Evolutionary conservation across 1,140 invertebrate genomes (phyloP), one percentile per base, ranked within the genome.

Genomic region (Zaprionus inermis): DNA sequence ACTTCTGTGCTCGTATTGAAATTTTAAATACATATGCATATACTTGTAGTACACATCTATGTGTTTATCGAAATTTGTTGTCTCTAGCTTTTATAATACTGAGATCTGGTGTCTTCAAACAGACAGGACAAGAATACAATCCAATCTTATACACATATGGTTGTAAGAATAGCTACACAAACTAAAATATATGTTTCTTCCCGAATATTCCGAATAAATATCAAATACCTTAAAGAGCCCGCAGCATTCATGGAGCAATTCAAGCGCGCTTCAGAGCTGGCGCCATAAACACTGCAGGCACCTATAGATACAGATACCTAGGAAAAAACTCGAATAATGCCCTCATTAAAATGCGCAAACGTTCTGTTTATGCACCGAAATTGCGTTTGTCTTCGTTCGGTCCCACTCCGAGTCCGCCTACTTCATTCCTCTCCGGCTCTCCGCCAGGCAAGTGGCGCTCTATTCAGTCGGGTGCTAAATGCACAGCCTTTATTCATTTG

Each of bases 261-360:
- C 9, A 4, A 46, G 24, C 38, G 22, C 41, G 1, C 38, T 46
- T 11, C 58, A 46, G 24, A 46, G 14, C n/a, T 18, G n/a, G n/a
- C 41, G 28, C 41, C 24, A 60, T 60, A 60, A 60, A 60, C 58
- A 49, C 41, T 60, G 41, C 24, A 28, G 38, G 30, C 28, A 46
- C 16, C 58, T 20, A 60, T 49, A n/a, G n/a, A n/a, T n/a, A n/a
- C 58, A 49, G 41, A 60, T 54, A 24, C 44, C 44, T 49, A 49
- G 18, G 11, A 34, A 24, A 34, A 34, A 52, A 51, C 12, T 58
- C 9, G 30, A 55, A 55, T 73, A 73, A 52, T 55, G 44, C 72
- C 54, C 78, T 88, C 83, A 88, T 88, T 88, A 88, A 83, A 88
- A 88, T 88, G 70, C 70, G 67, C 77, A 89, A 88, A 88, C 77